These are phyloP conservation scores for Lysandra bellargus DNA, from an alignment of 2,888 invertebrate genomes.

Conservation along the genomic window DNA sequence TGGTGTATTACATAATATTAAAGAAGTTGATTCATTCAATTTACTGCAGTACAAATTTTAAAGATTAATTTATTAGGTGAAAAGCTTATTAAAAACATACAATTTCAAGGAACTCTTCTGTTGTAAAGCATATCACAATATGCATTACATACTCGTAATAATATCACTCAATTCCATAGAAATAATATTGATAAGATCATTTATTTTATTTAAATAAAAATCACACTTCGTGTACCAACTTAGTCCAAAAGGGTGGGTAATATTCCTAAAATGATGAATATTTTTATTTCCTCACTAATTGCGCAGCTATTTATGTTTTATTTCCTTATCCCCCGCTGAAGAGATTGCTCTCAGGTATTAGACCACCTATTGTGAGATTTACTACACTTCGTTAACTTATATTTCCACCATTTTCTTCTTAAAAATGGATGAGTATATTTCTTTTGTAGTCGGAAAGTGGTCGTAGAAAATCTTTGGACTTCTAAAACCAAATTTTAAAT, in stretches of 20 bases:
- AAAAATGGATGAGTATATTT: not conserved
- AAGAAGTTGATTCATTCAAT: too few relatives aligned
- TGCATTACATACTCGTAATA: too few relatives aligned
- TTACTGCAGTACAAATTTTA: too few relatives aligned
- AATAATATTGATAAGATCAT: too few relatives aligned
- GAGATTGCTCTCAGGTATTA: constrained; percentile 8
- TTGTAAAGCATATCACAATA: too few relatives aligned
- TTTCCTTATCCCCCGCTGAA: constrained; percentile 11
- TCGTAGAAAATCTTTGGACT: not conserved
- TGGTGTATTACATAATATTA: too few relatives aligned
- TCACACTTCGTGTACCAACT: not conserved
- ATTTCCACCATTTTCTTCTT: constrained; percentile 2
- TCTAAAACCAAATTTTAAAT: not conserved
- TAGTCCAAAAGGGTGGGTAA: not conserved
- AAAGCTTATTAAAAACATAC: too few relatives aligned
- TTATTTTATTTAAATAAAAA: too few relatives aligned
- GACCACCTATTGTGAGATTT: constrained; percentile 28
- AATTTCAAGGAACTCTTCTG: too few relatives aligned
- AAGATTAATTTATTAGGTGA: too few relatives aligned
- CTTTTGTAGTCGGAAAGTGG: not conserved
- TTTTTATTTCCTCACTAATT: constrained; percentile 14
- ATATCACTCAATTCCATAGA: too few relatives aligned
- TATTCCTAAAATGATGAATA: not conserved
- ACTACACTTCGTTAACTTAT: constrained; percentile 19
- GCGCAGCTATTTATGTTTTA: constrained; percentile 23